Base-by-base conservation (phyloP, 2,888 invertebrate genomes). In the Hypselothyrea guttata region DNA sequence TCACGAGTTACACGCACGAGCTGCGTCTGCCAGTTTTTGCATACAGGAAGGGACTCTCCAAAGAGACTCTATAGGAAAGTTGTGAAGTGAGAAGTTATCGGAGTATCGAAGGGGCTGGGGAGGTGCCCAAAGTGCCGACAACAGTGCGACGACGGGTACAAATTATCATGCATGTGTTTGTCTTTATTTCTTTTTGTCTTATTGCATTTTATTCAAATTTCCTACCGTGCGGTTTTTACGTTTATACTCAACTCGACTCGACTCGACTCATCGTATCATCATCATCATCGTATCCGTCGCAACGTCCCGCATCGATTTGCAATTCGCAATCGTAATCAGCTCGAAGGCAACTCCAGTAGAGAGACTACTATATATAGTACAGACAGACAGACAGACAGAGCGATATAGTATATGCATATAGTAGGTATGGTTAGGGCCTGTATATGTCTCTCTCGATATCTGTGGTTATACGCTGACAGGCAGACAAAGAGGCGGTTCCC, bases 171-270 rank as follows among this genome's bases (percentile, higher is more conserved):
- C 70, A 72, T 82, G 78, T 75, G 55, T 65, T 65, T 65, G 60
- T 57, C 61, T 75, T 65, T 52, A 65, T 66, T 75, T 71, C 76
- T 76, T 75, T 22, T 78, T 79, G 86, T 85, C 78, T 81, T 78
- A 78, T 85, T 79, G 86, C 86, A 79, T 82, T 81, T 84, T 84
- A 82, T 86, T 84, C 82, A 82, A 84, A 86, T 82, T 82, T 77
- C 86, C 82, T 84, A 77, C 82, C 82, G 84, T 86, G 86, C 70
- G 86, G 82, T 82, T 82, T 81, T 67, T 72, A 68, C 86, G 86
- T 81, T 81, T 84, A 74, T 64, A 56, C 22, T 22, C 22, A 5
- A 22, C 22, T 64, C 57, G 58, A n/a, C n/a, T n/a, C n/a, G n/a
- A n/a, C n/a, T 61, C 51, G 46, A 55, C 2, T 22, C 22, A 22